These are phyloP conservation scores for Chrosomus eos DNA, from an alignment of 2,797 vertebrate genomes.

Conservation along the genomic window DNA sequence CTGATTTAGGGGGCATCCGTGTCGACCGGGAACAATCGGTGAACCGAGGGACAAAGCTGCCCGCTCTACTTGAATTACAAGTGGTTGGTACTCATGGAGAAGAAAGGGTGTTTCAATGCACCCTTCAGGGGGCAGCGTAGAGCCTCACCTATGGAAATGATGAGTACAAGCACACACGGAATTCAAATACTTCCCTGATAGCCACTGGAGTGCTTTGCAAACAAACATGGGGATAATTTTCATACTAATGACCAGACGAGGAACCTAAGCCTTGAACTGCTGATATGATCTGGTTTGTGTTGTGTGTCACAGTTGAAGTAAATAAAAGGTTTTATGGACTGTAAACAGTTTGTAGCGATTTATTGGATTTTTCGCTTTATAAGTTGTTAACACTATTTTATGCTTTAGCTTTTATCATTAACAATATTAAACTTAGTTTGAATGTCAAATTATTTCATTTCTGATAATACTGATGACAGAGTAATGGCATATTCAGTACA, in stretches of 20 bases:
- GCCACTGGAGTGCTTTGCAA: conserved; percentile 54
- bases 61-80: conserved; percentile 72
- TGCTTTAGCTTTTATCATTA: background rate
- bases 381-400: background rate
- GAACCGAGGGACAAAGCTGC: conserved; percentile 61
- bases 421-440: background rate
- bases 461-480: background rate
- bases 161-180: conserved; percentile 32
- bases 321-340: background rate
- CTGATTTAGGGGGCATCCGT: conserved; percentile 59
- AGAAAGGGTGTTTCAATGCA: conserved; percentile 72
- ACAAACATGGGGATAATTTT: conserved; percentile 53
- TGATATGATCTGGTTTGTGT: conserved; percentile 34
- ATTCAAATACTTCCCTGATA: conserved; percentile 24
- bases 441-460: background rate
- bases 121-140: conserved; percentile 70
- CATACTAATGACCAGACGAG: conserved; percentile 51
- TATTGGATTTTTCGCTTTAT: background rate
- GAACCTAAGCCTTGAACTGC: conserved; percentile 33
- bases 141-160: conserved; percentile 67
- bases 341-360: background rate
- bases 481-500: background rate
- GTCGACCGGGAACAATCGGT: conserved; percentile 61
- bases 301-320: conserved; percentile 9
- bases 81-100: conserved; percentile 74